Base-by-base conservation (phyloP, 2,113 vertebrate species). In the Alethe diademata region DNA sequence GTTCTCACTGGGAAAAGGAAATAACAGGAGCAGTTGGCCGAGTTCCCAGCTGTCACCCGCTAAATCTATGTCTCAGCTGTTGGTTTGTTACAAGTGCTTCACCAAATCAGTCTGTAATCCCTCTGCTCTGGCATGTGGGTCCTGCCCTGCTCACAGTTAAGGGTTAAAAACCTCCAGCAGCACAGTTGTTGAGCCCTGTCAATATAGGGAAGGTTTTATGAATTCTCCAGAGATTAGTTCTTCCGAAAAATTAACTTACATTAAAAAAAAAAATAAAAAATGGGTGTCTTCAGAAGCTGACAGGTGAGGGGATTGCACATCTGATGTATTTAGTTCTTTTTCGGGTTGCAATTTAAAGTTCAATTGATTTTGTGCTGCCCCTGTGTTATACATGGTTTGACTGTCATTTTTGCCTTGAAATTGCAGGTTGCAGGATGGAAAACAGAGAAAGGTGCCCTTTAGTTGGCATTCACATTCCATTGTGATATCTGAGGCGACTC, bases 21-120 rank as follows among this genome's bases (percentile, higher is more conserved):
- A 28, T 40, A 86, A 70, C 74, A 71, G 94, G 73, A 86, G 87
- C 82, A 64, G 43, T 83, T 92, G 88, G 90, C 92, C 0, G 0
- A 70, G 71, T 66, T 95, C 78, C 71, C 84, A 92, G 78, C 92
- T 93, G 85, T 93, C 81, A 73, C 66, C 42, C 54, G 24, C 88
- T 80, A 83, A 88, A 93, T 87, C 86, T 86, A 12, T 75, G 88
- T 81, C 75, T 94, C 90, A 88, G 90, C 82, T 94, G 85, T 64
- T 93, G 47, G 60, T 74, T 86, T 86, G 38, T 74, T 90, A 62
- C 85, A 66, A 58, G 33, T 86, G 74, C 71, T 78, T 85, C 81
- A 62, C 62, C 74, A 73, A 29, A 86, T 82, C 64, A 24, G 62
- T 48, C 57, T 66, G 24, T 70, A 78, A 74, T 79, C 70, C 64